Percentiles rank a stretch among this genome's conserved stretches.
Evolutionary conservation across 1,140 invertebrate species (phyloP).

Genomic region (Eriosoma lanigerum): DNA sequence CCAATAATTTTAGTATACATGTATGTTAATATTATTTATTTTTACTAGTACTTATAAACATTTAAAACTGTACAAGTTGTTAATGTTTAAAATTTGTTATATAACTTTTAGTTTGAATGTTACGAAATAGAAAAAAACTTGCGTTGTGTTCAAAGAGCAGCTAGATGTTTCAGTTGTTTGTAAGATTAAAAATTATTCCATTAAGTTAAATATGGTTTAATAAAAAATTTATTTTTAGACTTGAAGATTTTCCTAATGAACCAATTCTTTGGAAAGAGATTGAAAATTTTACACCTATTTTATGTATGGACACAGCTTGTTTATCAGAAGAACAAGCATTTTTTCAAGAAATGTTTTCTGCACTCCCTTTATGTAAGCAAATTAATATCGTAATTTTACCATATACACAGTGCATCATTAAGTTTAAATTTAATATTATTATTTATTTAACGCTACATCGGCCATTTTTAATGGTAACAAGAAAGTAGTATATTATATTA

Average conservation of each 20-base stretch:
- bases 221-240: conserved; percentile 58
- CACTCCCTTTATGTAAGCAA: conserved; percentile 28
- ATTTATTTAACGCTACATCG: too few relatives aligned
- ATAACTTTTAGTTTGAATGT: conserved; percentile 66
- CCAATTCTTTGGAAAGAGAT: conserved; percentile 76
- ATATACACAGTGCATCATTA: too few relatives aligned
- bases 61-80: neutral
- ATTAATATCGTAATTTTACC: neutral
- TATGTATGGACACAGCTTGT: conserved; percentile 67
- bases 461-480: too few relatives aligned
- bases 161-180: conserved; percentile 76
- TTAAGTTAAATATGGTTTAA: conserved; percentile 33
- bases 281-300: conserved; percentile 67
- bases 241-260: conserved; percentile 66
- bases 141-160: conserved; percentile 77
- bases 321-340: conserved; percentile 60
- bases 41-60: neutral
- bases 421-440: too few relatives aligned
- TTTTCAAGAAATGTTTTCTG: conserved; percentile 50
- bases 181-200: conserved; percentile 56
- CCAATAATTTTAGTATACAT: conserved; percentile 81
- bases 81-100: conserved; percentile 24
- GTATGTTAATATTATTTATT: conserved; percentile 58
- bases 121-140: conserved; percentile 78
- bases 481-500: too few relatives aligned